Conservation (phyloP, 30 jellyfish, hydroid and myxozoan species). For the Pseudorhiza aurosa region DNA sequence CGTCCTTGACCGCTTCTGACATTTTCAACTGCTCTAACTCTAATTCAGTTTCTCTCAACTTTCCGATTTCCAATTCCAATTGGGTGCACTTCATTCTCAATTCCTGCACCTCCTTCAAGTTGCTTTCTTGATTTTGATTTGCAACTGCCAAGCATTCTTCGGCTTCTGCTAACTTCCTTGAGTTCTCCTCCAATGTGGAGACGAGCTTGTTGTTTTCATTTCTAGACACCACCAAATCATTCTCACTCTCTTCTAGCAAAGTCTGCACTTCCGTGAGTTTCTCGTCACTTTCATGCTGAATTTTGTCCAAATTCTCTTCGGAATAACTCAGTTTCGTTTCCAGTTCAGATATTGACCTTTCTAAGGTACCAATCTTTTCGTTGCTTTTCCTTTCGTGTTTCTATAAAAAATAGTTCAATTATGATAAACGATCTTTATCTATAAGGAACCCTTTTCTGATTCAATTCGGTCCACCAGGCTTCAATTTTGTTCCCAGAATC, state of each 20-base stretch:
- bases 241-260: constrained; percentile 41
- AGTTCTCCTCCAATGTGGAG: constrained; percentile 28
- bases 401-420: constrained; percentile 2
- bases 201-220: constrained; percentile 42
- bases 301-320: constrained; percentile 65
- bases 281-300: constrained; percentile 33
- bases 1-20: neutral
- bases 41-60: constrained; percentile 4
- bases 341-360: constrained; percentile 48
- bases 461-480: no score
- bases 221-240: neutral
- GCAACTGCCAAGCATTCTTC: constrained; percentile 41
- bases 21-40: neutral
- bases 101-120: constrained; percentile 21
- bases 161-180: constrained; percentile 31
- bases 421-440: neutral
- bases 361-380: constrained; percentile 76
- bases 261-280: constrained; percentile 52
- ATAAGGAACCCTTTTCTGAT: no score
- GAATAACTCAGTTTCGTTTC: constrained; percentile 65
- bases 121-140: constrained; percentile 27
- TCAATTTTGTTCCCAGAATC: no score
- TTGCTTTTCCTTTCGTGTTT: constrained; percentile 44
- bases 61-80: constrained; percentile 29
- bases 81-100: constrained; percentile 25